Evolutionary conservation across 2,797 vertebrate genomes (phyloP).

Genomic region (Fringilla coelebs): DNA sequence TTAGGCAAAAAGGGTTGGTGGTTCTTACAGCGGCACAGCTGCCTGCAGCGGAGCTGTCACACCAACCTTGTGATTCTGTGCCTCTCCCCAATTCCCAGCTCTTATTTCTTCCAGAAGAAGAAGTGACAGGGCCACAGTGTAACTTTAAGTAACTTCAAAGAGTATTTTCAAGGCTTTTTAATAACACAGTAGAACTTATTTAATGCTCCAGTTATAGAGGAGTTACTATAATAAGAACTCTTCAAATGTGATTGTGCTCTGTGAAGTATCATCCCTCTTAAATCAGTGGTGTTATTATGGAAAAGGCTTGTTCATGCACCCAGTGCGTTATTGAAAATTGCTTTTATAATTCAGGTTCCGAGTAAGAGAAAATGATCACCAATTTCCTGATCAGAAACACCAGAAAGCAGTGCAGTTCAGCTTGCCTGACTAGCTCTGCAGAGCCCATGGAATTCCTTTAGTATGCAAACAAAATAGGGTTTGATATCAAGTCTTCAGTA

Average conservation of each 20-base stretch:
- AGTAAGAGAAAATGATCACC: conserved; percentile 32
- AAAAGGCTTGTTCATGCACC: conserved; percentile 42
- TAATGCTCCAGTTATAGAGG: conserved; percentile 36
- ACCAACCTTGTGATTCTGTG: accelerated
- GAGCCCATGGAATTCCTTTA: neutral
- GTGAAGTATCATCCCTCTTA: conserved; percentile 57
- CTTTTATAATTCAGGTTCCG: conserved; percentile 51
- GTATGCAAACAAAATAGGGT: neutral
- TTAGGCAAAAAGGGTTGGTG: accelerated
- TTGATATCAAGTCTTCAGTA: neutral
- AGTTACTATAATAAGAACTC: conserved; percentile 52
- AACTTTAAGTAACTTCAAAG: conserved; percentile 24
- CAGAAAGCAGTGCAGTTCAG: neutral
- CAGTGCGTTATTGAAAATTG: conserved; percentile 38
- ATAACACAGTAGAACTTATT: conserved; percentile 37
- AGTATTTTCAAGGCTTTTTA: conserved; percentile 32
- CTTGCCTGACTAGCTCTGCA: neutral
- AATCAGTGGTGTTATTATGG: conserved; percentile 58
- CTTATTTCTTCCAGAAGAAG: neutral
- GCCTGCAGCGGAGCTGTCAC: neutral
- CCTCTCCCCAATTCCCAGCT: neutral
- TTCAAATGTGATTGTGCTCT: conserved; percentile 57
- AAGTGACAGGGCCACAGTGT: neutral
- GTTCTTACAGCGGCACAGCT: neutral
- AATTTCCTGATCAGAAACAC: conserved; percentile 12